Base-by-base conservation (phyloP, 2,888 invertebrate genomes). In the Eumacrocentrus americanus region DNA sequence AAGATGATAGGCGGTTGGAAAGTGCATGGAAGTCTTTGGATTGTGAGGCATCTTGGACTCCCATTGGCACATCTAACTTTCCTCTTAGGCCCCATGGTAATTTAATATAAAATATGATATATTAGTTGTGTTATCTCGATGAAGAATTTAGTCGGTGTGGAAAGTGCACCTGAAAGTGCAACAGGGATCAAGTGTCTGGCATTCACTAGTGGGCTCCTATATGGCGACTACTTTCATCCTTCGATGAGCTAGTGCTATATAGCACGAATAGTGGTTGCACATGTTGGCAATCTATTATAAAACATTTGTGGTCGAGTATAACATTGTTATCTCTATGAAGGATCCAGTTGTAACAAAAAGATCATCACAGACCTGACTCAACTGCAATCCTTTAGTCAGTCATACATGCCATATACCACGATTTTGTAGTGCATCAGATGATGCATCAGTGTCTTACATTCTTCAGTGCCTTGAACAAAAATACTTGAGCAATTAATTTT, bases 81-180 rank as follows among this genome's bases (percentile, higher is more conserved):
- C 53, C 47, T 58, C 38, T 16, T 52, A 18, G 22, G 52, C 23
- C 40, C 44, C 18, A 44, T 54, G 54, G 60, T 60, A 60, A 60
- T 60, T 60, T 60, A 60, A 60, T 60, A 60, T 60, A 60, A 60
- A 60, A 60, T 60, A 60, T 60, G 60, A 60, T 60, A 54, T 60
- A 60, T 60, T 60, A 54, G 60, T 54, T 54, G 54, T 60, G 54
- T 60, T 60, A 60, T 60, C 60, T 47, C 59, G 59, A 59, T 59
- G 53, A 47, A 38, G 59, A 59, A 59, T 59, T 60, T 54, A 54
- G 42, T 40, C 37, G 20, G 57, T 50, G 48, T 60, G 60, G 60
- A 60, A 60, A 60, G 60, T 59, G 54, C 59, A 58, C 58, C 54
- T 59, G 59, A 59, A 48, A 48, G 48, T 50, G 57, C 57, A 50